Base-by-base conservation (phyloP, 2,888 invertebrate species). In the Patella ulyssiponensis region DNA sequence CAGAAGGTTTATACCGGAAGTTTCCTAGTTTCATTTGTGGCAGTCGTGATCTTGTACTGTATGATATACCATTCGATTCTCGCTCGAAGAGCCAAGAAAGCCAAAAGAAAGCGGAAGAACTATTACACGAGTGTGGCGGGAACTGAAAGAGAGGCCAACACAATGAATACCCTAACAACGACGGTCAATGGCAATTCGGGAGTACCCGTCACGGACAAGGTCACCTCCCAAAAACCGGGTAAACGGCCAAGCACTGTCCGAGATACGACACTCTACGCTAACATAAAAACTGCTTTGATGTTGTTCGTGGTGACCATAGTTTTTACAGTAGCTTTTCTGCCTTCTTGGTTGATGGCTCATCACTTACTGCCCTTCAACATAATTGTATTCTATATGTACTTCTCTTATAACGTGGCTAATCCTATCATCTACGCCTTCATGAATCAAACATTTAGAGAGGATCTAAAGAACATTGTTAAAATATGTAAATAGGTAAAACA, bases 361-460 rank as follows among this genome's bases (percentile, higher is more conserved):
- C 44, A 72, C 15, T 75, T 87, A 56, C 76, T 90, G 2, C 77
- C 80, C 0, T 84, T 86, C 76, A 86, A 86, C 71, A 79, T 82
- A 58, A 81, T 88, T 11, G 81, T 90, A 2, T 91, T 90, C 80
- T 90, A 91, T 79, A 87, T 90, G 85, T 91, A 91, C 80, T 91
- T 90, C 79, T 84, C 86, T 7, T 90, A 91, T 79, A 90, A 91
- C 80, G 89, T 90, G 11, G 89, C 88, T n/a, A 91, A 91, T 74
- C 90, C 90, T 3, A 86, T 91, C 58, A 91, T 91, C 44, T 91
- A 91, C 80, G 88, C 89, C n/a, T 91, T 91, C 76, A 90, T 91
- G 91, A 91, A 91, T 79, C 86, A 88, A 76, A 90, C 88, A 80
- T 91, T 91, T 77, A 77, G 90, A 44, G 86, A 87, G 14, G 90